Percentiles rank a stretch among this genome's conserved stretches.
Conservation (phyloP, 1,140 invertebrate genomes). For the Polypedilum vanderplanki region DNA sequence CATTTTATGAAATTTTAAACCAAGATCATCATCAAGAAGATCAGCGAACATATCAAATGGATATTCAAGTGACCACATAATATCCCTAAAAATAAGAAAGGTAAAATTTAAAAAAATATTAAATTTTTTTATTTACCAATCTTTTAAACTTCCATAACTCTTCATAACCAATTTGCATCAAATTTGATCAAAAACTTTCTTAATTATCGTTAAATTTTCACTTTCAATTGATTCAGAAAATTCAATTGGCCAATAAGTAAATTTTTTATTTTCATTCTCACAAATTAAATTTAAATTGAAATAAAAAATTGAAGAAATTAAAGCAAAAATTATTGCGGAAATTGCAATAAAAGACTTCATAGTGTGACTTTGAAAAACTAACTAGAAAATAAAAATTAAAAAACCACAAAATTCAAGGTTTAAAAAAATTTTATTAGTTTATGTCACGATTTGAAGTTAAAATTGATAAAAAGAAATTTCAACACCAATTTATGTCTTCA, state of each 20-base stretch:
- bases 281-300: too few relatives aligned
- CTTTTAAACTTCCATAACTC: slow-evolving; percentile 46
- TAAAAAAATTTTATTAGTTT: too few relatives aligned
- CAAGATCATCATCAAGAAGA: slow-evolving; percentile 48
- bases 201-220: slow-evolving; percentile 62
- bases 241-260: not conserved
- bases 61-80: slow-evolving; percentile 86
- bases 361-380: too few relatives aligned
- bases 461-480: not conserved
- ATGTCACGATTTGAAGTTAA: too few relatives aligned
- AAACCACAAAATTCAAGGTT: too few relatives aligned
- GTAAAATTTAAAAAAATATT: not conserved
- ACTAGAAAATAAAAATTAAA: too few relatives aligned
- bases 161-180: slow-evolving; percentile 60
- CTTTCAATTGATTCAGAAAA: slow-evolving; percentile 32
- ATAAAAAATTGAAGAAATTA: too few relatives aligned
- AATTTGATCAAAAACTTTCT: slow-evolving; percentile 62
- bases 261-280: not conserved
- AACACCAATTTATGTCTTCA: not conserved
- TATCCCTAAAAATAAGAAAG: slow-evolving; percentile 41
- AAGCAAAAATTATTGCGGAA: too few relatives aligned
- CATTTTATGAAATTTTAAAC: slow-evolving; percentile 59
- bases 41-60: slow-evolving; percentile 62
- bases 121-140: slow-evolving; percentile 47
- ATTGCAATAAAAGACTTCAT: too few relatives aligned